phyloP scores from a whole-genome alignment of 2,888 invertebrate species.

The Ceramica pisi region DNA sequence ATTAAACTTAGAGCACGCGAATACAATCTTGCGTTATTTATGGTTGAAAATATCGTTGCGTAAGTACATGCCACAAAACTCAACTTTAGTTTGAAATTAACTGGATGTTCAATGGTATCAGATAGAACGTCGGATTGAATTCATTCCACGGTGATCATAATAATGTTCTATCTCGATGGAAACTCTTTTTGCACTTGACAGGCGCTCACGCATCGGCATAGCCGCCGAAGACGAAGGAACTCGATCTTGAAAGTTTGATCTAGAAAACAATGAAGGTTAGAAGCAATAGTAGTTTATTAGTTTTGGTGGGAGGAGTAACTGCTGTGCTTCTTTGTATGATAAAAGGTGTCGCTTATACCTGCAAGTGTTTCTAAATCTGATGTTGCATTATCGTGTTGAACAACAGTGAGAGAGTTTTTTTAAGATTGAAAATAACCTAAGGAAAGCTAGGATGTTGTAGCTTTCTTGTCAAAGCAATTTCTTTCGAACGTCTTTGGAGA shows the following conservation, averaged over 20 bases:
- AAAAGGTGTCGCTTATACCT: conserved; percentile 1
- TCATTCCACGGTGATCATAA: conserved; percentile 37
- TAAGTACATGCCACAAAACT: conserved; percentile 13
- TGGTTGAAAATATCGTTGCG: not conserved
- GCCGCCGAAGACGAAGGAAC: conserved; percentile 30
- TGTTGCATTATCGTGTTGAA: too few relatives aligned
- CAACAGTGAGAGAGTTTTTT: too few relatives aligned
- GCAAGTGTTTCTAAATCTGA: not conserved
- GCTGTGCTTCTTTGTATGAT: not conserved
- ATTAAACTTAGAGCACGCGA: not conserved
- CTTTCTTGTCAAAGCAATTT: not conserved
- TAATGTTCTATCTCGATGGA: conserved; percentile 39
- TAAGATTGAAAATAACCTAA: not conserved
- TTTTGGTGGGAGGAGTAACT: not conserved
- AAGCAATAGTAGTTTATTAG: conserved; percentile 1
- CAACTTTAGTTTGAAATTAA: not conserved
- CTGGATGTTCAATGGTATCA: conserved; percentile 34
- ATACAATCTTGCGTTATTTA: not conserved
- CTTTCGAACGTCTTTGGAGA: too few relatives aligned
- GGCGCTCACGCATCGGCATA: conserved; percentile 51
- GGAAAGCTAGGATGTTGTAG: not conserved
- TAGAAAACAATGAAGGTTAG: conserved; percentile 10
- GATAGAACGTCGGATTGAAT: conserved; percentile 43
- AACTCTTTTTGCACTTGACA: conserved; percentile 52
- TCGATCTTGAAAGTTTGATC: conserved; percentile 31